Evolutionary conservation across 2,113 vertebrate species (phyloP).

Genomic region (Sphyrna mokarran): DNA sequence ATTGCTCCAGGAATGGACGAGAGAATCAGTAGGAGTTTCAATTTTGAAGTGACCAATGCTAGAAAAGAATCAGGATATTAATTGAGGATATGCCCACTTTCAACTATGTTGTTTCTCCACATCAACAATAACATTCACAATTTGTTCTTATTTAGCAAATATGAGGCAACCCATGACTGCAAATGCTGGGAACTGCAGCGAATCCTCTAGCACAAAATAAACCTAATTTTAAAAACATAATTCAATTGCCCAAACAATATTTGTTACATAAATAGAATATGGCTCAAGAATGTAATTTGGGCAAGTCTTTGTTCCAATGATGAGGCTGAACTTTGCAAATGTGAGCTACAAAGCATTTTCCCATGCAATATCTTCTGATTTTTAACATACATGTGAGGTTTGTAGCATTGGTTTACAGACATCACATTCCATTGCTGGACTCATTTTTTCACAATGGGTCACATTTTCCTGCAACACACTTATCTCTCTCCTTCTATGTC

Average conservation of each 20-base stretch:
- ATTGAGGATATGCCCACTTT: too few species aligned
- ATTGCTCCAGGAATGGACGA: too few species aligned
- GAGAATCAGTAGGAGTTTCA: too few species aligned
- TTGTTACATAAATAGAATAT: neutral
- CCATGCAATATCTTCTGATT: neutral
- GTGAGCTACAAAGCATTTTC: neutral
- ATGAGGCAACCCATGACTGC: too few species aligned
- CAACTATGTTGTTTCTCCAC: too few species aligned
- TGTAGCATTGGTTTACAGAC: neutral
- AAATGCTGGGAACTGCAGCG: too few species aligned
- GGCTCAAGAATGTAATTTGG: neutral
- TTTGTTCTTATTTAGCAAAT: too few species aligned
- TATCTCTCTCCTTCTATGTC: neutral
- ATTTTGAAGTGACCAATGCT: too few species aligned
- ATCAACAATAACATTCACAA: too few species aligned
- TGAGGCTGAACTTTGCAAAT: neutral
- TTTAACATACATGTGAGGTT: neutral
- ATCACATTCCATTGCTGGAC: neutral
- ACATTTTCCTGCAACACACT: neutral
- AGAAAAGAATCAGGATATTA: too few species aligned
- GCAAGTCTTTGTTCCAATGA: neutral
- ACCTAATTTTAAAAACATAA: neutral
- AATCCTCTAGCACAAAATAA: neutral
- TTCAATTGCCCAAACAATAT: neutral
- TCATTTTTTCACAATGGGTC: neutral